Evolutionary conservation across 2,797 vertebrate species (phyloP), one percentile per base, ranked within the genome.

Genomic region (Sphenopsis melanotis): DNA sequence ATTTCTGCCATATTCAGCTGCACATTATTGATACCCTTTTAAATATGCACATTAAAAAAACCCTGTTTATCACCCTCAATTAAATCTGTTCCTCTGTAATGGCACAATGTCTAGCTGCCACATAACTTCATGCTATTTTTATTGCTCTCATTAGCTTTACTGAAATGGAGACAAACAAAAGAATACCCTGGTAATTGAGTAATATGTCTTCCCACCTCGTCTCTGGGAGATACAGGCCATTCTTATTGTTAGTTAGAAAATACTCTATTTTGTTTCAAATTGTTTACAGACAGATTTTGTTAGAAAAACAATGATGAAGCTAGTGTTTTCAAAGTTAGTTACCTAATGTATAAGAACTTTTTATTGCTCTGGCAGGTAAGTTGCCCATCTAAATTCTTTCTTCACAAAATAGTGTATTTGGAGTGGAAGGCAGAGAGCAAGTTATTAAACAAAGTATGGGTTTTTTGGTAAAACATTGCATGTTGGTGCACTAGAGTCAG

Each of bases 51-150:
- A 41, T 57, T 57, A 6, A 23, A 55, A 55, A 46, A 16, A 1
- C 2, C 20, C 10, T 2, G 0, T 44, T 89, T 68, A 59, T 77
- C 1, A 0, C 56, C 26, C 10, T 78, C 61, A 75, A 29, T 85
- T 91, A 94, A 89, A 55, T 42, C 39, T 41, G 14, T 27, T 90
- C 55, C 26, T 39, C 56, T 82, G 16, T 92, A 89, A 60, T 4
- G 5, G 42, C n/a, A 55, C 50, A 70, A 53, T 72, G 27, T 72
- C 39, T 84, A 47, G 37, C 16, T 89, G 79, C 56, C 27, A 83
- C 41, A 87, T 83, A 82, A 72, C 78, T 89, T 74, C 19, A 60
- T 60, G n/a, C 36, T 34, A 49, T 88, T 94, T 94, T 94, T 93
- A 87, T 91, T 79, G 42, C 84, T 94, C 64, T 86, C 24, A 32